These are phyloP conservation scores for Platynereis dumerilii DNA, from an alignment of 2,888 invertebrate genomes.

Conservation along the genomic window DNA sequence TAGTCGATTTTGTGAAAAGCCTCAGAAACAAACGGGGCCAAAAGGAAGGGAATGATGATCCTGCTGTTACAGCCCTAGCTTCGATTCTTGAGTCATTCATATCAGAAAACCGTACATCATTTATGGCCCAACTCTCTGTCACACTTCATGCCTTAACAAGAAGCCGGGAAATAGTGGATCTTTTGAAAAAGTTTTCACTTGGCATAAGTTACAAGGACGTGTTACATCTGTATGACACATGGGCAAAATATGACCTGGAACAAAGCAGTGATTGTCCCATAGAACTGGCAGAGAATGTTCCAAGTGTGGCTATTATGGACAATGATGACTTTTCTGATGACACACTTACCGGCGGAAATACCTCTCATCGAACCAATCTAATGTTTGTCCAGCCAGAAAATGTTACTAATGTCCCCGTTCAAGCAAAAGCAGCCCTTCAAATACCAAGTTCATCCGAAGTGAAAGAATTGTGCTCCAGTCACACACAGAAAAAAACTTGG, in stretches of 20 bases:
- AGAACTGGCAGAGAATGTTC: neutral
- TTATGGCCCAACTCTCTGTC: neutral
- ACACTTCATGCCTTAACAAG: neutral
- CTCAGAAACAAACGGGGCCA: too few species aligned
- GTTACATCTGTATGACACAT: neutral
- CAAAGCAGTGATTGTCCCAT: neutral
- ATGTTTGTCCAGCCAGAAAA: constrained; percentile 13
- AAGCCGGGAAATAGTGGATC: constrained; percentile 6
- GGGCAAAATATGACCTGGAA: too few species aligned
- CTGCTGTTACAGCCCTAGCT: too few species aligned
- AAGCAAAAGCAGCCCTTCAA: neutral
- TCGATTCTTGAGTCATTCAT: too few species aligned
- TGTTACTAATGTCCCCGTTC: neutral
- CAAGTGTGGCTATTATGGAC: neutral
- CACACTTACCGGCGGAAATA: neutral
- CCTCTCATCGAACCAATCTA: constrained; percentile 7
- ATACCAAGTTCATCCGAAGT: neutral
- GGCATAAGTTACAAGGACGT: constrained; percentile 13
- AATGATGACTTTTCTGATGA: too few species aligned
- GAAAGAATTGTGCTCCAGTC: neutral
- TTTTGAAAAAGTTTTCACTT: neutral
- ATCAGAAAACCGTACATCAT: too few species aligned
- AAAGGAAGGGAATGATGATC: too few species aligned
- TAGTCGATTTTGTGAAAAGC: too few species aligned
- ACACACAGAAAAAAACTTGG: too few species aligned